Evolutionary conservation across 2,888 invertebrate species (phyloP).

Genomic region (Perizoma flavofasciatum): DNA sequence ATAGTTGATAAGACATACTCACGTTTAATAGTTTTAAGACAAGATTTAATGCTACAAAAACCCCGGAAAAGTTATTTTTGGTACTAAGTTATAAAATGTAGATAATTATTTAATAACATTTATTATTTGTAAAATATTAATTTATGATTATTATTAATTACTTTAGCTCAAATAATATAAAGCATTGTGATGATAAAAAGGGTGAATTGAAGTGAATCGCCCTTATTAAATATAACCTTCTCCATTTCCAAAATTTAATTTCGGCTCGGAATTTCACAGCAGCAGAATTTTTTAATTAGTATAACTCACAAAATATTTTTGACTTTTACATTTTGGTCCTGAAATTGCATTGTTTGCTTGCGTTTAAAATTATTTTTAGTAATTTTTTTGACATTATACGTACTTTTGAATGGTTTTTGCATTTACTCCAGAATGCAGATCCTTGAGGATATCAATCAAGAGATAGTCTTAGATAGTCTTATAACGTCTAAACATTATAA

Average conservation of each 20-base stretch:
- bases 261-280: slow-evolving; percentile 10
- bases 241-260: slow-evolving; percentile 9
- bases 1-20: slow-evolving; percentile 29
- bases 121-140: too few species aligned
- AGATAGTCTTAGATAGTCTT: too few species aligned
- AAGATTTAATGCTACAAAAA: slow-evolving; percentile 22
- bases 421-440: too few species aligned
- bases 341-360: slow-evolving; percentile 8
- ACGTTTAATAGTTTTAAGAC: slow-evolving; percentile 19
- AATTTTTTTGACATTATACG: too few species aligned
- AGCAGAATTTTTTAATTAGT: slow-evolving; percentile 28
- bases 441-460: too few species aligned
- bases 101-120: too few species aligned
- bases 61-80: slow-evolving; percentile 22
- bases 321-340: slow-evolving; percentile 18
- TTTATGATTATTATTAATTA: too few species aligned
- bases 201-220: background rate
- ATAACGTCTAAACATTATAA: too few species aligned
- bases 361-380: background rate
- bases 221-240: slow-evolving; percentile 14
- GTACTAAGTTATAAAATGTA: background rate
- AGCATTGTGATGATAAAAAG: too few species aligned
- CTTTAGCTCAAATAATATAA: too few species aligned
- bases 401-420: too few species aligned
- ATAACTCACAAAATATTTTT: slow-evolving; percentile 30